These are phyloP conservation scores for Mythimna impura DNA, from an alignment of 2,888 invertebrate species.

Conservation along the genomic window DNA sequence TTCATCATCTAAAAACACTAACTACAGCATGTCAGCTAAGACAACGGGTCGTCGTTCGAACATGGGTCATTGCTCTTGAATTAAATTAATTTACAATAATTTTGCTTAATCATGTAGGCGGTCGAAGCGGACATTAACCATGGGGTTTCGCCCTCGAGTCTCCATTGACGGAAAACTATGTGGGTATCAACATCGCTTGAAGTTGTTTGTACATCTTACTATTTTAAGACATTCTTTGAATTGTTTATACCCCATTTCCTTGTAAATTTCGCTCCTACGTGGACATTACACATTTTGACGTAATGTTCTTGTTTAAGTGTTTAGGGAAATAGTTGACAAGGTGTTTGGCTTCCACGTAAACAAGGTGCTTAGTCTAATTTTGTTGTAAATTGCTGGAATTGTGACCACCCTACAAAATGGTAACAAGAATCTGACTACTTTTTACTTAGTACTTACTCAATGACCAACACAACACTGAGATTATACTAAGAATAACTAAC, in stretches of 20 bases:
- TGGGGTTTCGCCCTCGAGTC: background rate
- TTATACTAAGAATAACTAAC: background rate
- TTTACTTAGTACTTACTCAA: background rate
- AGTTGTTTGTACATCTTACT: constrained; percentile 1
- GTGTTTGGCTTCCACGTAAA: background rate
- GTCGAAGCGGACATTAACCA: constrained; percentile 26
- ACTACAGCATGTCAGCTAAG: background rate
- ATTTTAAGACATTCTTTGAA: constrained; percentile 1
- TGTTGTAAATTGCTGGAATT: background rate
- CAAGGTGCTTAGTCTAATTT: background rate
- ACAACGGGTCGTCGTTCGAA: constrained; percentile 3
- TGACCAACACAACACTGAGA: background rate
- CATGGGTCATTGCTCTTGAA: constrained; percentile 22
- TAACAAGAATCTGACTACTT: constrained; percentile 1
- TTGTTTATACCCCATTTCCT: background rate
- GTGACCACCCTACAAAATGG: background rate
- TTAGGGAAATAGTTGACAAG: background rate
- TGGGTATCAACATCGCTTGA: background rate
- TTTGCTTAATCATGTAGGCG: constrained; percentile 26
- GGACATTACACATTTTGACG: background rate
- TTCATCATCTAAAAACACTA: too few species aligned
- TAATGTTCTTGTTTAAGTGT: background rate
- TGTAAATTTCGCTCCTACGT: constrained; percentile 5
- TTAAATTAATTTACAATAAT: constrained; percentile 25
- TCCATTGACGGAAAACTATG: background rate